Conservation (phyloP, 35 echinoderm and acorn worm species). For the Patiria miniata region DNA sequence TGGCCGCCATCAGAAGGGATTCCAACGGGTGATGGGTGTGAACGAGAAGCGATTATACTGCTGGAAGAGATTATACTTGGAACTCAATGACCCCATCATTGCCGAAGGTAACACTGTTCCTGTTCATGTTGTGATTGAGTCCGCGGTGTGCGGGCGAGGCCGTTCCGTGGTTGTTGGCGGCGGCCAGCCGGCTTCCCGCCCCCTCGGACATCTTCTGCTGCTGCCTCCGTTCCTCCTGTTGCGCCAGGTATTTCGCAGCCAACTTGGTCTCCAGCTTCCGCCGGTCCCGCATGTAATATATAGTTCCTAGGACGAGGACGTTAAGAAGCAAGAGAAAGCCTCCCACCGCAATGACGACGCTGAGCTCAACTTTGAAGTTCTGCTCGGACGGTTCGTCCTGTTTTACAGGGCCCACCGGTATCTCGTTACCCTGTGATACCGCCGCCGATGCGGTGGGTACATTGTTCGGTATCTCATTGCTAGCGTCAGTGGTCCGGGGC, state of each 20-base stretch:
- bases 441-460: not conserved
- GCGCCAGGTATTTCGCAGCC: constrained; percentile 82
- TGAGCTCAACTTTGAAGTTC: constrained; percentile 71
- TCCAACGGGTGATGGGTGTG: too few relatives aligned
- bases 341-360: constrained; percentile 77
- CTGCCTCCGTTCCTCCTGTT: constrained; percentile 65
- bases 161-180: constrained; percentile 9
- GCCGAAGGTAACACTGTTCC: not conserved
- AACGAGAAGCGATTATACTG: too few relatives aligned
- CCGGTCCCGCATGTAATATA: constrained; percentile 86
- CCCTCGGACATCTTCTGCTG: constrained; percentile 45
- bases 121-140: constrained; percentile 18
- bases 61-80: constrained; percentile 34
- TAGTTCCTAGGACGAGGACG: constrained; percentile 63
- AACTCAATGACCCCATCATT: constrained; percentile 35
- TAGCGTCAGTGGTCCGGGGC: not conserved
- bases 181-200: not conserved
- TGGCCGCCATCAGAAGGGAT: too few relatives aligned
- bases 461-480: constrained; percentile 12
- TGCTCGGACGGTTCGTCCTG: not conserved
- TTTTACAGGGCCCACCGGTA: not conserved
- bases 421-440: not conserved
- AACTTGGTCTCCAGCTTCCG: constrained; percentile 75
- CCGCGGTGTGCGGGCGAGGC: constrained; percentile 8
- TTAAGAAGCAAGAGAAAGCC: constrained; percentile 80